Base-by-base conservation (phyloP, 2,113 vertebrate species). In the Ascaphus truei region DNA sequence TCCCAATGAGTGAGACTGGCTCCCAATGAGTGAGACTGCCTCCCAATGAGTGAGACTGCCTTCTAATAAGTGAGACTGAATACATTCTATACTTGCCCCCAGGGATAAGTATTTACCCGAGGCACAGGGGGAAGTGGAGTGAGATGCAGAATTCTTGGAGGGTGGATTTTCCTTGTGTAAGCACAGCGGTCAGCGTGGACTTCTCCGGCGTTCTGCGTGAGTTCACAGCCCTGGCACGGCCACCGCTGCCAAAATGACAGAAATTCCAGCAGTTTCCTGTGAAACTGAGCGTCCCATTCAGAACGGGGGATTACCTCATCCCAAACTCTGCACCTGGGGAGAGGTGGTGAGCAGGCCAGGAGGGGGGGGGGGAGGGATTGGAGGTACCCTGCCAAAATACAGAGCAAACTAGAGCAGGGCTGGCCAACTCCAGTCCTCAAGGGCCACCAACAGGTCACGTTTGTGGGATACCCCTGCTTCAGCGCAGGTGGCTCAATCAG, bases 291-390 rank as follows among this genome's bases (percentile, higher is more conserved):
- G 72, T 80, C 78, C 4, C 68, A 68, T 75, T 81, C 71, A 75
- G 64, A 39, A 73, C 71, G 75, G 66, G 68, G 4, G 72, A 77
- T 82, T 79, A 81, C 75, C 74, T 85, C 83, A 83, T 80, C 76
- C 75, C 74, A 76, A 79, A 77, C 79, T 80, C 77, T 75, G 79
- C 81, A 81, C 79, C 81, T 78, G 77, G 83, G 76, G 81, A 81
- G 50, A 43, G n/a, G 67, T 61, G 67, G 67, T 71, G 25, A 71
- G 39, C 67, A 71, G 57, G 67, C 67, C 67, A 71, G 57, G 63
- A 36, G 57, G 41, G 18, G 67, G 58, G 23, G 58, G 58, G n/a
- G 15, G 5, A 18, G 0, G 4, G n/a, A 18, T 31, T 0, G 0
- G 37, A 62, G 48, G 1, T 13, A 50, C 23, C 4, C 2, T 11